phyloP scores from a whole-genome alignment of 2,113 vertebrate species.

The Cranoglanis bouderius region DNA sequence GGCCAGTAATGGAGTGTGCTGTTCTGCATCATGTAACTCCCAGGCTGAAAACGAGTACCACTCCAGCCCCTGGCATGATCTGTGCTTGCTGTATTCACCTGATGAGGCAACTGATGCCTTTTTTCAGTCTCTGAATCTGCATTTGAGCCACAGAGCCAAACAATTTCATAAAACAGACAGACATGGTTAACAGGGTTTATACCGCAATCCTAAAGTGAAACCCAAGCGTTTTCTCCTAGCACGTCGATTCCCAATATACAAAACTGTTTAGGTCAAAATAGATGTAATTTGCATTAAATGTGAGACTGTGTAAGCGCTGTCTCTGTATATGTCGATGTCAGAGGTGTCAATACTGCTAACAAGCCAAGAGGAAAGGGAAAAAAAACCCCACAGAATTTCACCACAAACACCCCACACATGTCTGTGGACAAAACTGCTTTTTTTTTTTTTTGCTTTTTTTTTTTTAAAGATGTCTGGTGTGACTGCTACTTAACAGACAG shows the following conservation, averaged over 20 bases:
- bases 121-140: neutral
- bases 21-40: conserved; percentile 15
- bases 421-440: neutral
- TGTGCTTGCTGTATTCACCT: neutral
- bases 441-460: too few relatives aligned
- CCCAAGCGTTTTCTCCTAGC: neutral
- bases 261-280: neutral
- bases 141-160: neutral
- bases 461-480: too few relatives aligned
- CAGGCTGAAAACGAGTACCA: neutral
- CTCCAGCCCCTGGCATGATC: neutral
- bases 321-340: too few relatives aligned
- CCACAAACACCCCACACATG: neutral
- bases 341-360: neutral
- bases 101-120: neutral
- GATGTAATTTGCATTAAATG: neutral
- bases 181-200: neutral
- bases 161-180: neutral
- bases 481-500: neutral
- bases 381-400: neutral
- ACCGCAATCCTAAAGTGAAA: neutral
- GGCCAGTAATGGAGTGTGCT: conserved; percentile 25
- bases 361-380: too few relatives aligned
- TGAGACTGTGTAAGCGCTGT: neutral
- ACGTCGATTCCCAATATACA: neutral